Conservation (phyloP, 2,888 invertebrate genomes). For the Diarsia dahlii region DNA sequence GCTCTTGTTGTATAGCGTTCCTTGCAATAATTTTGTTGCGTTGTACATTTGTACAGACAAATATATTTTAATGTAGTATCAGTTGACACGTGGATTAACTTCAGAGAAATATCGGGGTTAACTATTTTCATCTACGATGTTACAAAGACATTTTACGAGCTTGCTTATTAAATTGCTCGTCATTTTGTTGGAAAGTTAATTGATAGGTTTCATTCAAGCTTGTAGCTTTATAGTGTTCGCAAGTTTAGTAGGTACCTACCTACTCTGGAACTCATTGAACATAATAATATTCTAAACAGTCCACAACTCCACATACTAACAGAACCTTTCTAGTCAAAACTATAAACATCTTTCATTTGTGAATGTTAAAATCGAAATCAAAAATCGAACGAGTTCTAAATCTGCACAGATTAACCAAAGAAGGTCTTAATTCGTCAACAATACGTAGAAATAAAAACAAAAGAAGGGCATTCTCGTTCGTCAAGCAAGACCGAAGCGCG, state of each 20-base stretch:
- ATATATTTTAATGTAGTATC: constrained; percentile 66
- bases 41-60: constrained; percentile 66
- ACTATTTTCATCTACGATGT: constrained; percentile 62
- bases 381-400: constrained; percentile 48
- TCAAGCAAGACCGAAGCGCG: constrained; percentile 71
- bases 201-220: constrained; percentile 43
- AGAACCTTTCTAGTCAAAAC: not conserved
- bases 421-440: constrained; percentile 69
- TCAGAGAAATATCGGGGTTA: constrained; percentile 60
- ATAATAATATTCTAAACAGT: not conserved
- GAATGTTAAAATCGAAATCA: constrained; percentile 1
- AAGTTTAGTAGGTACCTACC: not conserved
- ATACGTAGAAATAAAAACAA: constrained; percentile 63
- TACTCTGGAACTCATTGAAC: not conserved
- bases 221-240: constrained; percentile 27
- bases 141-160: constrained; percentile 50
- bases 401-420: constrained; percentile 44
- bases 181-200: constrained; percentile 48
- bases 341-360: not conserved
- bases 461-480: constrained; percentile 73
- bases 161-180: constrained; percentile 42
- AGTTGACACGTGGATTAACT: constrained; percentile 65
- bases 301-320: not conserved
- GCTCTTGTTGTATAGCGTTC: constrained; percentile 70
- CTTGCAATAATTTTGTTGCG: constrained; percentile 70